Conservation (phyloP, 2,113 vertebrate species). For the Coregonus clupeaformis region DNA sequence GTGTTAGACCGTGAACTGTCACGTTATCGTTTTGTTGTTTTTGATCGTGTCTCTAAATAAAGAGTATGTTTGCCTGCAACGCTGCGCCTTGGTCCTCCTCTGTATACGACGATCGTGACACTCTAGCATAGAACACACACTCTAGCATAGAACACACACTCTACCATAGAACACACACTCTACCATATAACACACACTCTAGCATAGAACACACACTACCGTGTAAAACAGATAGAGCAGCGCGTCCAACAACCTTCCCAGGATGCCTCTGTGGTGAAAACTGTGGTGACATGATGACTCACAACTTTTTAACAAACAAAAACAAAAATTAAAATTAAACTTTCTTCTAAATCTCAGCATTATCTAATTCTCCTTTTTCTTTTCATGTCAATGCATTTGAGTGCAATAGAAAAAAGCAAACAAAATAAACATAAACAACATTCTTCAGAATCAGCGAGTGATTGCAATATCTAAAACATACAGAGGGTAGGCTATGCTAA, state of each 20-base stretch:
- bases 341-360: neutral
- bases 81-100: too few species aligned
- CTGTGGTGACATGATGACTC: neutral
- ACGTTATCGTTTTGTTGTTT: too few species aligned
- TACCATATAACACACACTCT: slow-evolving; percentile 1
- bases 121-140: neutral
- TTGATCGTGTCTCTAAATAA: too few species aligned
- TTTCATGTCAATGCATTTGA: neutral
- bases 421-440: neutral
- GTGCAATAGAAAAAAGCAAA: neutral
- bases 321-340: neutral
- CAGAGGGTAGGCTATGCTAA: too few species aligned
- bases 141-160: neutral
- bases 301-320: neutral
- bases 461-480: neutral
- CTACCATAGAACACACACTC: neutral
- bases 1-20: too few species aligned
- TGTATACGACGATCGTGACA: too few species aligned
- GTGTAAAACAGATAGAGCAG: neutral
- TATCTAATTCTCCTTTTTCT: neutral
- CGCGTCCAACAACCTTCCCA: neutral
- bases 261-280: slow-evolving; percentile 6
- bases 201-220: neutral
- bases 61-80: too few species aligned
- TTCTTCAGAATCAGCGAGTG: neutral